Base-by-base conservation (phyloP, 2,113 vertebrate genomes). In the Neolamprologus brichardi region DNA sequence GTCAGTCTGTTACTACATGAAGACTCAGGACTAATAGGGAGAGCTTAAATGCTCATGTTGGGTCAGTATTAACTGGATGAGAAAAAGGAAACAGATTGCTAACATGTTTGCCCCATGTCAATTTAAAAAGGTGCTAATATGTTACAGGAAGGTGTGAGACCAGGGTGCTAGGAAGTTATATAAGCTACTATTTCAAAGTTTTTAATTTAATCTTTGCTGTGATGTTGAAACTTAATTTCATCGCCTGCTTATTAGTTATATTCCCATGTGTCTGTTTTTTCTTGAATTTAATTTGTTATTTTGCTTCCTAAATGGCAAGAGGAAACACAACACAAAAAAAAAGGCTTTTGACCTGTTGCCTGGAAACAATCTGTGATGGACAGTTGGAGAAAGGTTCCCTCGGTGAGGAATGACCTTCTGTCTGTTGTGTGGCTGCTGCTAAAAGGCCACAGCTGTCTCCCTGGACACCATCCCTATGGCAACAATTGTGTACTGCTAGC, bases 331-430 rank as follows among this genome's bases (percentile, higher is more conserved):
- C 25, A 25, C 25, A 28, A 41, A 52, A 20, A 20, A 62, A 52
- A 81, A 56, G 86, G 52, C 88, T 83, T 84, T 79, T 20, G 52
- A 85, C 58, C 8, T 32, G 95, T 95, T 96, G 92, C 95, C 90
- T 92, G 83, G 94, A 91, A 94, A 96, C 95, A 89, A 84, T 94
- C 86, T 87, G 52, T 95, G 92, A 96, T 49, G 84, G 94, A 94
- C 94, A 93, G 87, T 81, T 25, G 28, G n/a, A 87, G 90, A 87
- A 93, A 93, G 86, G 93, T 92, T 93, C 94, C 93, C 84, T 89
- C 82, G 92, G 95, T 95, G 88, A 94, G 86, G 87, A 91, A 93
- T 95, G 96, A 96, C 96, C 96, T 96, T 95, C 94, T 94, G 90
- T 92, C 77, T 93, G 90, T 88, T 92, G 84, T 83, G 89, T 87